Evolutionary conservation across 2,797 vertebrate species (phyloP), one percentile per base, ranked within the genome.

Genomic region (Lacerta agilis): DNA sequence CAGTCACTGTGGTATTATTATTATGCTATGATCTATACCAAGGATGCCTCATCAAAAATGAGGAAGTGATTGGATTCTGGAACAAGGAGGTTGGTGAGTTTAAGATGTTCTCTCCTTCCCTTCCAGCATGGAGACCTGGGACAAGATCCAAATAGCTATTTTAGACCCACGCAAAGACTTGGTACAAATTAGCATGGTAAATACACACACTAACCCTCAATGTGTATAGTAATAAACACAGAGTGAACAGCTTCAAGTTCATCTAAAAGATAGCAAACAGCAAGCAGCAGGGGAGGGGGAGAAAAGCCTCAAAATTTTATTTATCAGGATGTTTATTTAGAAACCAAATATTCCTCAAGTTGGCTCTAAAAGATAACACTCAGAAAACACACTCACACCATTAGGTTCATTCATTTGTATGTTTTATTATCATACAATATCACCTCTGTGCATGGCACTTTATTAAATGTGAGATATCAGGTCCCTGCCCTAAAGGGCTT

Each of bases 221-320:
- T 17, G 4, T n/a, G 23, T 29, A 75, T 15, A 71, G 10, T 23
- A 64, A 3, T 15, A 73, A n/a, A 25, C 61, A 8, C 5, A 27
- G 29, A 79, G 25, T 11, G 23, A 64, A 29, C 9, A 66, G 77
- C 8, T 18, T 18, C 36, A 77, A 38, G 69, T 38, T n/a, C 36
- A 3, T 66, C 20, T n/a, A 69, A 64, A 69, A 45, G 23, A 18
- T 72, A 41, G 10, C 6, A 5, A 20, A 80, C 7, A 20, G 23
- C 20, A n/a, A 3, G 4, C 8, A 3, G 4, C 8, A 7, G 6
- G 8, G 3, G 29, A 0, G 3, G 4, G 41, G 23, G 15, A 27
- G 11, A 66, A 13, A 66, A 10, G 2, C 79, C 79, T 81, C 33
- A 72, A 9, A 11, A 25, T 10, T 29, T 23, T 5, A 29, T 61